Conservation (phyloP, 2,797 vertebrate species). For the Mionectes olivaceus region DNA sequence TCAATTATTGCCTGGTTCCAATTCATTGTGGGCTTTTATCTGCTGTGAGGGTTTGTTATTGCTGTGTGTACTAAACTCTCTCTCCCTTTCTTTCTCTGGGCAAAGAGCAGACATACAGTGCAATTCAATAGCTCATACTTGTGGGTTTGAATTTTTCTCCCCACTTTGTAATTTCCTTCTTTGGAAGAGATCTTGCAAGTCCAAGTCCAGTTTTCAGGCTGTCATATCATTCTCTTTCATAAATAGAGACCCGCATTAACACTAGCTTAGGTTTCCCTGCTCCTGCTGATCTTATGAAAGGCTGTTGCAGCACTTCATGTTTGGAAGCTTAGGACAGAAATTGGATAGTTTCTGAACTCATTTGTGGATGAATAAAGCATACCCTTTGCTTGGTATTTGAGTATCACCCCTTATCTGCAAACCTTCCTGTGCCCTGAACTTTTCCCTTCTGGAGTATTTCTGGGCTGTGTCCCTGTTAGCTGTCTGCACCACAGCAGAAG, state of each 20-base stretch:
- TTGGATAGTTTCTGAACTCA: neutral
- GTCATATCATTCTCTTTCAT: neutral
- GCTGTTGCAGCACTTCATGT: neutral
- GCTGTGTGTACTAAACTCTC: rapidly evolving
- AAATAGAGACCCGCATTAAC: neutral
- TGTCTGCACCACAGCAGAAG: neutral
- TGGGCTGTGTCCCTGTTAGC: neutral
- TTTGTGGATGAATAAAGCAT: neutral
- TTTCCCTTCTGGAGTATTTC: neutral
- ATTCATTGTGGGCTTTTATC: neutral
- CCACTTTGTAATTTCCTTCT: neutral
- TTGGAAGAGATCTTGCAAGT: neutral
- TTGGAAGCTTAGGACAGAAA: neutral
- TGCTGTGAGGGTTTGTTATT: neutral
- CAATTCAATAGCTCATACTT: neutral
- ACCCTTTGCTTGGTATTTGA: neutral
- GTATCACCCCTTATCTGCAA: neutral
- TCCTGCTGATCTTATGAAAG: neutral
- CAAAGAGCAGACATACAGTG: neutral
- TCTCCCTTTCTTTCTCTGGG: neutral
- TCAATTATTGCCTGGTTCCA: neutral
- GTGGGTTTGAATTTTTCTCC: neutral
- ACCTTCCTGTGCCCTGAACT: neutral
- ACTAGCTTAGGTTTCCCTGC: neutral
- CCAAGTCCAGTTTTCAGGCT: neutral